phyloP scores from a whole-genome alignment of 2,888 invertebrate species.

The Eilema depressum region DNA sequence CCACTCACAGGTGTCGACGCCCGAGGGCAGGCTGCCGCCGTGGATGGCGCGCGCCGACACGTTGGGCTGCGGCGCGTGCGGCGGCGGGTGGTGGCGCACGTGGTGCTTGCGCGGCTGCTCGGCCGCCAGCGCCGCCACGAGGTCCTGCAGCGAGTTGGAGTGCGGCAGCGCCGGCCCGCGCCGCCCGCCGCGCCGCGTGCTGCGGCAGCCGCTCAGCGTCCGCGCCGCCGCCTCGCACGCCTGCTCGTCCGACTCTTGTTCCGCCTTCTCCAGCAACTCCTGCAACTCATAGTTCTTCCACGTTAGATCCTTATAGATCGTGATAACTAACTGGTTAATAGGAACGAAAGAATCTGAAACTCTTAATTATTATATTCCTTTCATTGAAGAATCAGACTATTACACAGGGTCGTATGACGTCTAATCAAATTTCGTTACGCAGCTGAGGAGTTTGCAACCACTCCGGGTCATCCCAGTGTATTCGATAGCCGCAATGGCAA shows the following conservation, averaged over 20 bases:
- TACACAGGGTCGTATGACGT: too few species aligned
- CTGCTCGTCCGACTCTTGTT: conserved; percentile 92
- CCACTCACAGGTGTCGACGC: conserved; percentile 79
- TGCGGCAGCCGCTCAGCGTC: conserved; percentile 71
- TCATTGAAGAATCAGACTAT: neutral
- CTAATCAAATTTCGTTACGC: neutral
- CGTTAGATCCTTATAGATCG: neutral
- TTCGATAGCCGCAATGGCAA: neutral
- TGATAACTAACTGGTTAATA: neutral
- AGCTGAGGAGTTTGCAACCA: neutral
- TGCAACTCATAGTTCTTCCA: conserved; percentile 61
- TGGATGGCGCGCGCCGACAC: conserved; percentile 79
- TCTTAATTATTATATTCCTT: neutral
- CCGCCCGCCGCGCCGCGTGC: conserved; percentile 72
- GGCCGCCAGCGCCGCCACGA: conserved; percentile 84
- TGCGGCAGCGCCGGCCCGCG: conserved; percentile 80
- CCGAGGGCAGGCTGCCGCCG: conserved; percentile 83
- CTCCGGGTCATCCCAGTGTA: neutral
- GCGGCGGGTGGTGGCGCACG: conserved; percentile 60
- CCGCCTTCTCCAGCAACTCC: conserved; percentile 92
- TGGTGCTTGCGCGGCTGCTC: conserved; percentile 71
- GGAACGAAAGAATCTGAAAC: neutral
- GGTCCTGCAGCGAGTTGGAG: conserved; percentile 88
- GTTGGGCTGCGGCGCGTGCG: conserved; percentile 61
- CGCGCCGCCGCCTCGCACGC: conserved; percentile 85